Evolutionary conservation across 1,140 invertebrate genomes (phyloP).

Genomic region (Drosophila nigrodunni): DNA sequence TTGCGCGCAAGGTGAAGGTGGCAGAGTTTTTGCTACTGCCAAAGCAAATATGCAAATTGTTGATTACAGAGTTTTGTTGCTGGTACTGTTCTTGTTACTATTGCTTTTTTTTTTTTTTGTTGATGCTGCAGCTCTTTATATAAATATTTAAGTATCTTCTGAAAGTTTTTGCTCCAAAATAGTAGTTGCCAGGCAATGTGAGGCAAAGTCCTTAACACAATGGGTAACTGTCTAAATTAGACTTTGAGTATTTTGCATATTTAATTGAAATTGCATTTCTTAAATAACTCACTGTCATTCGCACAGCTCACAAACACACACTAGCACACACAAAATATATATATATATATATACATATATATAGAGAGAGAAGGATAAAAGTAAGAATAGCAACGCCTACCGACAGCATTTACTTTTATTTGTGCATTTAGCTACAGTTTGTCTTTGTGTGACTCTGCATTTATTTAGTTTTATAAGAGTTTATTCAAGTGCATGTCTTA

Average conservation of each 20-base stretch:
- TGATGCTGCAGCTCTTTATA: slow-evolving; percentile 53
- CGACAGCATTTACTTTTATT: slow-evolving; percentile 60
- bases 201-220: slow-evolving; percentile 11
- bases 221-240: slow-evolving; percentile 77
- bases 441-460: slow-evolving; percentile 37
- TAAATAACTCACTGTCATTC: slow-evolving; percentile 81
- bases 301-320: slow-evolving; percentile 39
- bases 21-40: slow-evolving; percentile 66
- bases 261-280: slow-evolving; percentile 84
- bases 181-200: neutral
- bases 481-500: slow-evolving; percentile 81
- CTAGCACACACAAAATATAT: neutral
- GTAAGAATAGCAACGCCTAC: slow-evolving; percentile 24
- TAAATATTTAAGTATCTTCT: slow-evolving; percentile 83
- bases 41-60: slow-evolving; percentile 84
- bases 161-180: slow-evolving; percentile 38
- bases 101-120: neutral
- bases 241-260: slow-evolving; percentile 84
- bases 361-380: neutral
- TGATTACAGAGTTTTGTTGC: slow-evolving; percentile 80
- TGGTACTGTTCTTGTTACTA: slow-evolving; percentile 26
- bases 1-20: slow-evolving; percentile 71
- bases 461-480: slow-evolving; percentile 82
- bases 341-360: neutral
- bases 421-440: slow-evolving; percentile 69